Conservation (phyloP, 2,113 vertebrate species). For the Campylorhamphus procurvoides region DNA sequence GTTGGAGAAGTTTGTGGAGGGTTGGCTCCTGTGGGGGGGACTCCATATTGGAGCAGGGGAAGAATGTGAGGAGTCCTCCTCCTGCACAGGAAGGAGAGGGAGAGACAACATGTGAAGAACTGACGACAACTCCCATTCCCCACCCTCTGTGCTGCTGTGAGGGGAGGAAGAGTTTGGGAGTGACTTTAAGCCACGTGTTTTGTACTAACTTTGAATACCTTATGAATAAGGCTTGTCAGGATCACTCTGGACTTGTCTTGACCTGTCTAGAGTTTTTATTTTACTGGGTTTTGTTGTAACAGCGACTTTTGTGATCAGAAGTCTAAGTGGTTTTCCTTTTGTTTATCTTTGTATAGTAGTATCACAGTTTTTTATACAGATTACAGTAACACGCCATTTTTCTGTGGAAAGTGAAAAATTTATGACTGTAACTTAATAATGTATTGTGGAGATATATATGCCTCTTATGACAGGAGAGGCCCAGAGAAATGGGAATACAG, state of each 20-base stretch:
- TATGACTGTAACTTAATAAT: neutral
- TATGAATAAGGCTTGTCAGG: neutral
- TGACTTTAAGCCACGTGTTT: neutral
- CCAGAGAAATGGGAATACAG: neutral
- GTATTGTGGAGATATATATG: neutral
- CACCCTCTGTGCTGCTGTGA: neutral
- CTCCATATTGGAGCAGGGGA: neutral
- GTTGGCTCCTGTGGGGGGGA: neutral
- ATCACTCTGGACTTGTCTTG: neutral
- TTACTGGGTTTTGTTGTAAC: neutral
- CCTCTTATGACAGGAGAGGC: neutral
- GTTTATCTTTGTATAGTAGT: neutral
- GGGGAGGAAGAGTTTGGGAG: neutral
- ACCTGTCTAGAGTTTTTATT: neutral
- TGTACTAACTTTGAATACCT: neutral
- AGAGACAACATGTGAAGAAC: neutral
- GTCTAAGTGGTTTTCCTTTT: neutral
- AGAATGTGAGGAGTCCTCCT: accelerated
- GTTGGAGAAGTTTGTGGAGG: neutral
- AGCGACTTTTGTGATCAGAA: neutral
- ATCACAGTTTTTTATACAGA: neutral
- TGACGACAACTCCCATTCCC: accelerated
- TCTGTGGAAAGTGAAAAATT: neutral
- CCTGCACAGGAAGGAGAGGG: neutral
- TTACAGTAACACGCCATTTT: neutral